Percentiles rank a stretch among this genome's conserved stretches.
Evolutionary conservation across 2,888 invertebrate genomes (phyloP).

Genomic region (Cryptus viduatorius): DNA sequence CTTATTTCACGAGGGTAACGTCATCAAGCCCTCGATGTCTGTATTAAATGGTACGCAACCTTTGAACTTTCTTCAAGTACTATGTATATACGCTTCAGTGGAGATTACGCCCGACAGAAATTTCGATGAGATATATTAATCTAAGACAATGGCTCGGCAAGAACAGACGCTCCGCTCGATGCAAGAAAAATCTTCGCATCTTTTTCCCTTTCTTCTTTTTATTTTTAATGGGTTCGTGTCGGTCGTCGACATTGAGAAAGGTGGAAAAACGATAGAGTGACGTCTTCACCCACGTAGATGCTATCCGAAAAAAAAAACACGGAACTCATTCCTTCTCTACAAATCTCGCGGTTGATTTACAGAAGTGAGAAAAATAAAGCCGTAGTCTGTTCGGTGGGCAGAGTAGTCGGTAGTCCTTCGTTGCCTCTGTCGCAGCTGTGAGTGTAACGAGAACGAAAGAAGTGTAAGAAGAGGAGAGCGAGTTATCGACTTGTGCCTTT

Average conservation of each 20-base stretch:
- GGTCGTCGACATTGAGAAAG: slow-evolving; percentile 36
- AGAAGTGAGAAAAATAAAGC: slow-evolving; percentile 47
- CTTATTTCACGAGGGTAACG: neutral
- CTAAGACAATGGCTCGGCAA: neutral
- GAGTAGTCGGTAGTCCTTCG: slow-evolving; percentile 35
- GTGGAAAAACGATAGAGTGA: slow-evolving; percentile 13
- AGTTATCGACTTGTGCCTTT: slow-evolving; percentile 65
- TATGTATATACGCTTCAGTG: neutral
- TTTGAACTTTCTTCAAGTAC: neutral
- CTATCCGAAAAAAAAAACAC: slow-evolving; percentile 21
- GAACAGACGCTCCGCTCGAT: neutral
- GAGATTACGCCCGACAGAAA: neutral
- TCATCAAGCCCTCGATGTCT: neutral
- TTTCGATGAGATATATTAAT: no score
- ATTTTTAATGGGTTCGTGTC: slow-evolving; percentile 21
- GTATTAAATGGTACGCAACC: neutral
- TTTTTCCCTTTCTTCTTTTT: slow-evolving; percentile 7
- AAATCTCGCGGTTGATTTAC: slow-evolving; percentile 39
- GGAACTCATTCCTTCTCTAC: slow-evolving; percentile 15
- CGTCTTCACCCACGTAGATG: slow-evolving; percentile 25
- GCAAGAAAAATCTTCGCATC: slow-evolving; percentile 7
- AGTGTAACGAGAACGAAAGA: slow-evolving; percentile 45
- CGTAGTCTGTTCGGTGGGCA: neutral
- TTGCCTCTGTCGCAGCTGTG: slow-evolving; percentile 18
- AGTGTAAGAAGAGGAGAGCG: slow-evolving; percentile 47